phyloP scores from a whole-genome alignment of 2,113 vertebrate genomes.

The Heloderma charlesbogerti region DNA sequence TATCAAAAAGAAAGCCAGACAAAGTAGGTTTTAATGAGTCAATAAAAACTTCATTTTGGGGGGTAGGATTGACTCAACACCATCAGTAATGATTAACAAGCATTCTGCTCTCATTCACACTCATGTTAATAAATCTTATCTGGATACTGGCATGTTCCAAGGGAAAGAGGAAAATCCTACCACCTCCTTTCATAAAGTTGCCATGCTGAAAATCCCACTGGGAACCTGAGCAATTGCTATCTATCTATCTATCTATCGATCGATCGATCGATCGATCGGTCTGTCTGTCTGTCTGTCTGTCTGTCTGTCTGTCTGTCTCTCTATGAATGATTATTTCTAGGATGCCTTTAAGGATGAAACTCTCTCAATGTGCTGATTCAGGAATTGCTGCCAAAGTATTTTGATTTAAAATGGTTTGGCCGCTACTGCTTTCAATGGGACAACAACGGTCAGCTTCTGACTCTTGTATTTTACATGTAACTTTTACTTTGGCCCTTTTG shows the following conservation, averaged over 20 bases:
- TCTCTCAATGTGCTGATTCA: no score
- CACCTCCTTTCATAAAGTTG: slow-evolving; percentile 7
- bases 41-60: not conserved
- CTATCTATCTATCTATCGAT: not conserved
- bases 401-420: slow-evolving; percentile 28
- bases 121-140: slow-evolving; percentile 20
- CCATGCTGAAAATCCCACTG: slow-evolving; percentile 12
- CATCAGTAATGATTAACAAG: not conserved
- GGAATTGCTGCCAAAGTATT: not conserved
- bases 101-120: slow-evolving; percentile 18
- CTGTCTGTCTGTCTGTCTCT: no score
- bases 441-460: not conserved
- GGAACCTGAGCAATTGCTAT: slow-evolving; percentile 12
- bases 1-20: slow-evolving; percentile 20
- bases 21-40: slow-evolving; percentile 34
- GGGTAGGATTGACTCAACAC: not conserved
- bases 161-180: not conserved
- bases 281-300: no score
- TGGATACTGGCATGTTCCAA: slow-evolving; percentile 8
- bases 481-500: not conserved
- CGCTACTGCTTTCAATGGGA: not conserved
- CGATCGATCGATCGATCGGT: no score
- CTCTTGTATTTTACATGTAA: not conserved
- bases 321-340: no score
- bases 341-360: no score